Conservation (phyloP, 2,113 vertebrate genomes). For the Dipodomys ordii region DNA sequence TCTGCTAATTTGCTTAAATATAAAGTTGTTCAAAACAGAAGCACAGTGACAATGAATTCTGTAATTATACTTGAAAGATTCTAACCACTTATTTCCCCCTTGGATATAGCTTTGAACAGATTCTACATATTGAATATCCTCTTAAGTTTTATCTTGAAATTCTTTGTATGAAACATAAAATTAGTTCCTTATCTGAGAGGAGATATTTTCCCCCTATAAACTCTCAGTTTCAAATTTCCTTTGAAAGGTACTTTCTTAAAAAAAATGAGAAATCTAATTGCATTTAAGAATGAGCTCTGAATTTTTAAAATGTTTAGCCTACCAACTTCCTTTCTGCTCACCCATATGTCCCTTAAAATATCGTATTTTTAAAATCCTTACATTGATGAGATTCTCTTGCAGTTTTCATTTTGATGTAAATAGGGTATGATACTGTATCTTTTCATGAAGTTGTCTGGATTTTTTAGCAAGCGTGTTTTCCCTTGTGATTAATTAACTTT, state of each 20-base stretch:
- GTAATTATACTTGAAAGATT: not conserved
- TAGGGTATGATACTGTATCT: not conserved
- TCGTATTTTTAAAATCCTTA: conserved; percentile 7
- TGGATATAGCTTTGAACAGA: not conserved
- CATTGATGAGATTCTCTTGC: conserved; percentile 44
- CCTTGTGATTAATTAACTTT: conserved; percentile 66
- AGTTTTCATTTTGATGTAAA: conserved; percentile 13
- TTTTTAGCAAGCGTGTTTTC: conserved; percentile 25
- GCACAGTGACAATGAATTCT: conserved; percentile 41
- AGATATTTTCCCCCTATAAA: conserved; percentile 5
- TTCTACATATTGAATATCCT: not conserved
- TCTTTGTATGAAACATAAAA: not conserved
- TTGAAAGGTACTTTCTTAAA: conserved; percentile 1
- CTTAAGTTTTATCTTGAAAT: conserved; percentile 51
- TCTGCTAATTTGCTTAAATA: conserved; percentile 16
- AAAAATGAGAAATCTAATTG: conserved; percentile 14
- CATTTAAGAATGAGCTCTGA: not conserved
- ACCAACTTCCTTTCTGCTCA: not conserved
- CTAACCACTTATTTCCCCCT: not conserved
- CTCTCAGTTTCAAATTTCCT: conserved; percentile 23
- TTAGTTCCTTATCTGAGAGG: not conserved
- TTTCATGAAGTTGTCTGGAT: not conserved
- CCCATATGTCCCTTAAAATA: not conserved
- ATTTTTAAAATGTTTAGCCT: conserved; percentile 20
- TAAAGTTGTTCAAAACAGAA: conserved; percentile 42